A percentile compares a stretch with the other conserved stretches of the same genome.
These are phyloP conservation scores for Hylaeus anthracinus DNA, from an alignment of 1,140 invertebrate genomes.

Conservation along the genomic window DNA sequence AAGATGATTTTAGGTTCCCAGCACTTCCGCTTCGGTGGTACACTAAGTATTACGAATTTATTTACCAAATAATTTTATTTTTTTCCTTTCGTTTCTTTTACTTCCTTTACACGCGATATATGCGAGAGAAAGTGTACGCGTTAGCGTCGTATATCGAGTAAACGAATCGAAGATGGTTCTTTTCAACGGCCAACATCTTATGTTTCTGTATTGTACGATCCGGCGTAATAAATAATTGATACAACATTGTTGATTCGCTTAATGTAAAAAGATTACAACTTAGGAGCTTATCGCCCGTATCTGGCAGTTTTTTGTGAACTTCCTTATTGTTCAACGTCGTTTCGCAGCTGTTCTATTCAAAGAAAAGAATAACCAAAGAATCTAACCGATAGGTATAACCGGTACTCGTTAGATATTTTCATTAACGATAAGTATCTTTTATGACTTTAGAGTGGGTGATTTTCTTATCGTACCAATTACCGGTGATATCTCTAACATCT, in stretches of 20 bases:
- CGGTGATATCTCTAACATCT: neutral
- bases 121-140: neutral
- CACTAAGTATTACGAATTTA: slow-evolving; percentile 19
- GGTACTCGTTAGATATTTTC: neutral
- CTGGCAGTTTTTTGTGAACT: slow-evolving; percentile 23
- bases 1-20: slow-evolving; percentile 40
- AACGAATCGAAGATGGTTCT: slow-evolving; percentile 14
- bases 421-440: slow-evolving; percentile 1
- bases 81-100: neutral
- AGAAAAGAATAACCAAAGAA: neutral
- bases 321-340: neutral
- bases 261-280: neutral
- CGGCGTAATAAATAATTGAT: slow-evolving; percentile 9
- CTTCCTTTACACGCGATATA: neutral
- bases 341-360: neutral
- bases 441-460: slow-evolving; percentile 16
- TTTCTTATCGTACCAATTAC: slow-evolving; percentile 12
- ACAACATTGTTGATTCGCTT: neutral
- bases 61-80: neutral
- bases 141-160: neutral
- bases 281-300: slow-evolving; percentile 30
- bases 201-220: neutral
- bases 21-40: slow-evolving; percentile 22
- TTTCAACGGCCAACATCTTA: too few relatives aligned
- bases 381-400: neutral